Evolutionary conservation across 1,140 invertebrate genomes (phyloP), one percentile per base, ranked within the genome.

Genomic region (Papilio aristodemus): DNA sequence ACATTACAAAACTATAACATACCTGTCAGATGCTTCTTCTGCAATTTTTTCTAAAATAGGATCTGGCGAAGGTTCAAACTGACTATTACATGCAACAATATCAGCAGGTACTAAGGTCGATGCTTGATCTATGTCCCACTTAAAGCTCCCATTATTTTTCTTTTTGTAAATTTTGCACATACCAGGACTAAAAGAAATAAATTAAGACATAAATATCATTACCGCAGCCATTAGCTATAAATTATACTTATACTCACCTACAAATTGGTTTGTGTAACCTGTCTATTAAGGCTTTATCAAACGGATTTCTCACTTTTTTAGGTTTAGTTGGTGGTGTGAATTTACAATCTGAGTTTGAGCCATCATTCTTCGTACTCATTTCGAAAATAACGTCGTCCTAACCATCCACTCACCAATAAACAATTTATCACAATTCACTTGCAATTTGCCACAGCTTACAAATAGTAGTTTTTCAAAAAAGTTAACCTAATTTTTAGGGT

Each of bases 81-180:
- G 91, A 70, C 91, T 92, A 72, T 82, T 91, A 67, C 91, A 92
- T 8, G 83, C 88, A 5, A 91, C 86, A 17, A 92, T 92, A 71
- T 92, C 89, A 0, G 85, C 84, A 6, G 91, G 91, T 27, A 87
- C 82, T 71, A 92, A 76, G 5, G 80, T 84, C 67, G 86, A 91
- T 0, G 85, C 81, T 77, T 92, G 88, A 41, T 92, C 89, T 66
- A 92, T 92, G 68, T 92, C 91, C 91, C 91, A 92, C 71, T 83
- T 78, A 72, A 92, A 87, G 2, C 82, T 72, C 41, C 89, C 81
- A 76, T 74, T 79, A 63, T 72, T 79, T 75, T 86, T 82, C 70
- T 84, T 86, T 75, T 91, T 91, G 59, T 91, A 91, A 67, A 91
- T 90, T 78, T 91, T 92, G 73, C 90, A 92, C 91, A 92, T 92